These are phyloP conservation scores for Drosophila austrosaltans DNA, from an alignment of 2,888 invertebrate genomes.

Conservation along the genomic window DNA sequence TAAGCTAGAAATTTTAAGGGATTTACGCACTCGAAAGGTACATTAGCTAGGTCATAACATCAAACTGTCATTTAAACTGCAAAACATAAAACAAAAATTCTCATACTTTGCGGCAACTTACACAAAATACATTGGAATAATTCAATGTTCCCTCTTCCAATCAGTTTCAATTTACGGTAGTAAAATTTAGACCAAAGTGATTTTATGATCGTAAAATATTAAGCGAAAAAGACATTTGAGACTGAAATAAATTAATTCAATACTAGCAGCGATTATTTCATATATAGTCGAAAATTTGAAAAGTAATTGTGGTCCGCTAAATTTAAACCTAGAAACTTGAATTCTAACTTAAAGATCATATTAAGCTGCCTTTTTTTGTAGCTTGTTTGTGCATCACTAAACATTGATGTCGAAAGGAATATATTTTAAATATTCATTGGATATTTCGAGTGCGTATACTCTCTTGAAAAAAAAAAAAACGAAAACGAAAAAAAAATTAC, in stretches of 20 bases:
- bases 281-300: too few species aligned
- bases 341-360: too few species aligned
- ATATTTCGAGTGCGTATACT: constrained; percentile 8
- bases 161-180: neutral
- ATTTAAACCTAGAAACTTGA: too few species aligned
- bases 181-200: constrained; percentile 2
- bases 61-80: too few species aligned
- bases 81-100: too few species aligned
- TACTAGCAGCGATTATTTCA: neutral
- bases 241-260: neutral
- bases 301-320: too few species aligned
- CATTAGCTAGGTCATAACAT: neutral
- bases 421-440: neutral
- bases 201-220: neutral
- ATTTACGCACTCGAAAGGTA: neutral
- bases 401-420: neutral
- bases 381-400: neutral
- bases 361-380: too few species aligned
- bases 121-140: neutral
- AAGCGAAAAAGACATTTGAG: neutral
- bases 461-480: neutral
- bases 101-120: neutral
- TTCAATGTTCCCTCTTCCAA: neutral
- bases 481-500: neutral
- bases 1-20: neutral